Base-by-base conservation (phyloP, 2,888 invertebrate species). In the Hemicrepidius hirtus region DNA sequence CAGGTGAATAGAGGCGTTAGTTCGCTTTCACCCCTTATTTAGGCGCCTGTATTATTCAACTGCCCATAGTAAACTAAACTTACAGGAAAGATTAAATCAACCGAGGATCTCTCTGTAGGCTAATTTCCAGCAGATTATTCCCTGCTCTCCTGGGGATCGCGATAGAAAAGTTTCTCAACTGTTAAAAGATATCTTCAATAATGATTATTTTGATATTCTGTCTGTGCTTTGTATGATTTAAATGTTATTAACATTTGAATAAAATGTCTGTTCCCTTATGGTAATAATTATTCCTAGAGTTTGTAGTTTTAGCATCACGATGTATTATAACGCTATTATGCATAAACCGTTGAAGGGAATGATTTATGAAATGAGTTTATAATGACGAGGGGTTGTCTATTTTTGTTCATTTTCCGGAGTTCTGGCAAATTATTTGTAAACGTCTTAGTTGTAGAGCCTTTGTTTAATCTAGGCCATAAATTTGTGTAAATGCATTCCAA, bases 311-410 rank as follows among this genome's bases (percentile, higher is more conserved):
- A 53, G 21, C 7, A 53, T 16, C 1, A 16, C 13, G 12, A 18
- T 44, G 9, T 32, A 32, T 16, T 7, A 53, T 13, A 53, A 28
- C 3, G n/a, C 10, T 21, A 12, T 21, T 53, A 20, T 24, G 53
- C 21, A 53, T 32, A 53, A 53, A 32, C 28, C 53, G 32, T 13
- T 53, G 53, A 53, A 32, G 53, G 3, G 53, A 53, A 53, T 53
- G 53, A 53, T 53, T 53, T 53, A 53, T 53, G 53, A 53, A 53
- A 53, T 32, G 53, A 53, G 24, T 32, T 53, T 53, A 53, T 53
- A 53, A 53, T 13, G 53, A 53, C 53, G 53, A 16, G n/a, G 24
- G 21, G 28, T 53, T 53, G 53, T 53, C 53, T 53, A 53, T 53
- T 53, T 53, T 53, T 53, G 53, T 6, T 53, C 32, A 32, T 53